Conservation (phyloP, 2,888 invertebrate genomes). For the Leptopilina syphax region DNA sequence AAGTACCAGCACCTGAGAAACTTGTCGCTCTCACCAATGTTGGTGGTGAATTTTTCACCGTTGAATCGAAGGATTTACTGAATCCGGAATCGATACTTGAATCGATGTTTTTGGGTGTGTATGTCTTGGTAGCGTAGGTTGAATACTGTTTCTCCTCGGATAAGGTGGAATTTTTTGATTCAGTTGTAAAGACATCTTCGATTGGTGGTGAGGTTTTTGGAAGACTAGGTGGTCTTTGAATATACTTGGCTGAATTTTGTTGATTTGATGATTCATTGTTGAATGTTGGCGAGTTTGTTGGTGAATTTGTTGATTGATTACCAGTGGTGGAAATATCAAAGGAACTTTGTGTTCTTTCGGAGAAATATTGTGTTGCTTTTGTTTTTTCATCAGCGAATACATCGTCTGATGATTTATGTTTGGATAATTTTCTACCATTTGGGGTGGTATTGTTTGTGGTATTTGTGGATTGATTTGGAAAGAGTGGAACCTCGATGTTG, state of each 20-base stretch:
- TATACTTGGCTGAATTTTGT: neutral
- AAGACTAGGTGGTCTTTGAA: slow-evolving; percentile 54
- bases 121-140: neutral
- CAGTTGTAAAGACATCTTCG: neutral
- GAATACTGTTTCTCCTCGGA: neutral
- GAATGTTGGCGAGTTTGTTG: slow-evolving; percentile 27
- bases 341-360: slow-evolving; percentile 69
- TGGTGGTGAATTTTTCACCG: neutral
- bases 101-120: neutral
- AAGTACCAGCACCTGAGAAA: slow-evolving; percentile 72
- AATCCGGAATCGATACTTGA: neutral
- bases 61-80: neutral
- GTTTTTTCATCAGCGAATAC: slow-evolving; percentile 69
- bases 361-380: slow-evolving; percentile 57
- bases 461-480: slow-evolving; percentile 64
- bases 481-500: slow-evolving; percentile 66
- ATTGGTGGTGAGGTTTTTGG: slow-evolving; percentile 57
- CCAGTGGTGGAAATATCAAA: slow-evolving; percentile 60
- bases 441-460: slow-evolving; percentile 65
- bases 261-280: slow-evolving; percentile 44
- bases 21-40: slow-evolving; percentile 73
- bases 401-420: slow-evolving; percentile 75
- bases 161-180: slow-evolving; percentile 9
- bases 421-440: slow-evolving; percentile 74
- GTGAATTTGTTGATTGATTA: neutral